Evolutionary conservation across 2,797 vertebrate genomes (phyloP).

Genomic region (Pangasius djambal): DNA sequence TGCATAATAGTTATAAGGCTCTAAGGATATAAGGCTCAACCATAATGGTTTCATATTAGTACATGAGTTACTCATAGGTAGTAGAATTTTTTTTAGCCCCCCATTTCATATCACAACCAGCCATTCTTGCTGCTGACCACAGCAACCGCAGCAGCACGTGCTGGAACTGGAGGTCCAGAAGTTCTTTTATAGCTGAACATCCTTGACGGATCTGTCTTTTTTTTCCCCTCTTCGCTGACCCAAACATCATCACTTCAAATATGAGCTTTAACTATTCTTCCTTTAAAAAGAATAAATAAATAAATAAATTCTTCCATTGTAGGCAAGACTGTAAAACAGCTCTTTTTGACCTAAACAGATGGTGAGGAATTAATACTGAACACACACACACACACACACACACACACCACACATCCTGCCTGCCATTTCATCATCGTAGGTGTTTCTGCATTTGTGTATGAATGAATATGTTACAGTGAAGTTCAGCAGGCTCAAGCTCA

Average conservation of each 20-base stretch:
- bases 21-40: background rate
- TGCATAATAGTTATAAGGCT: background rate
- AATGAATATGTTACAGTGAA: background rate
- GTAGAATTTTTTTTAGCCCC: background rate
- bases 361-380: constrained; percentile 10
- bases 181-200: background rate
- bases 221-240: background rate
- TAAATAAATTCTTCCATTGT: background rate
- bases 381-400: constrained; percentile 16
- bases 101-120: background rate
- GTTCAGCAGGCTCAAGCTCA: background rate
- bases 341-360: background rate
- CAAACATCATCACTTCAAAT: background rate
- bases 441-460: background rate
- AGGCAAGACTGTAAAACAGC: background rate
- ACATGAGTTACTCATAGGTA: background rate
- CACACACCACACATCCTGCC: constrained; percentile 30
- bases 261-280: background rate
- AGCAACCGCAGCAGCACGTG: background rate
- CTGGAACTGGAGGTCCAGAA: background rate
- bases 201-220: background rate
- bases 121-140: background rate
- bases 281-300: background rate
- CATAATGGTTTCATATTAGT: background rate
- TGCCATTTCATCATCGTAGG: constrained; percentile 17